Evolutionary conservation across 2,888 invertebrate species (phyloP).

Genomic region (Taphrorychus bicolor): DNA sequence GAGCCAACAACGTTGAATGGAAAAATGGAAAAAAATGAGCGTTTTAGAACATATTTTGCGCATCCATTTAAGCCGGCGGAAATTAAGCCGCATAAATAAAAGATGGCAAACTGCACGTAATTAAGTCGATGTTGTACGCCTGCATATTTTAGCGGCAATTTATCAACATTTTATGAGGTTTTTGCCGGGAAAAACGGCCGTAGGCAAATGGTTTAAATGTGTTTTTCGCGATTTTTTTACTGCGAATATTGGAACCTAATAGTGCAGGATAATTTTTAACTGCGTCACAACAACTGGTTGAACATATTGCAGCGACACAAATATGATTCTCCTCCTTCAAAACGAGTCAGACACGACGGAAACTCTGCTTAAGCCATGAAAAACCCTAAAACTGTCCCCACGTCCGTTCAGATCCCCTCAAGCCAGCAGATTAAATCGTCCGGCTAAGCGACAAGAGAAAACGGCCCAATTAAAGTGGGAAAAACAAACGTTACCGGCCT

Average conservation of each 20-base stretch:
- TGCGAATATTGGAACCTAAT: neutral
- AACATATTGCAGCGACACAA: neutral
- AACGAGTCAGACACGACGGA: neutral
- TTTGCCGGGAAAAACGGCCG: neutral
- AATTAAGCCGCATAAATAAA: constrained; percentile 9
- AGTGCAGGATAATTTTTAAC: no score
- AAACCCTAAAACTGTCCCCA: neutral
- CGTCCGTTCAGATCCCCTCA: neutral
- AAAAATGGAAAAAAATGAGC: neutral
- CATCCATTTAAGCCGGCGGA: constrained; percentile 7
- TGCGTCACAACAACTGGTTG: no score
- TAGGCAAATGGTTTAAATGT: neutral
- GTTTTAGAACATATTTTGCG: constrained; percentile 9
- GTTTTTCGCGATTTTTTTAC: neutral
- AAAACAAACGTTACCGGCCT: constrained; percentile 39
- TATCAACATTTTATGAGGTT: constrained; percentile 6
- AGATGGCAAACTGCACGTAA: constrained; percentile 6
- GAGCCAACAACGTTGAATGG: neutral
- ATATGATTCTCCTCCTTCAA: neutral
- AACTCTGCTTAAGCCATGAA: neutral
- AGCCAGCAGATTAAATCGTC: constrained; percentile 13
- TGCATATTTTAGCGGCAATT: constrained; percentile 6
- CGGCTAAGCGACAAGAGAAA: constrained; percentile 24
- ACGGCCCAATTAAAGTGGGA: constrained; percentile 43
- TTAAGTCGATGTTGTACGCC: constrained; percentile 9